Evolutionary conservation across 1,140 invertebrate species (phyloP).

Genomic region (Atta cephalotes): DNA sequence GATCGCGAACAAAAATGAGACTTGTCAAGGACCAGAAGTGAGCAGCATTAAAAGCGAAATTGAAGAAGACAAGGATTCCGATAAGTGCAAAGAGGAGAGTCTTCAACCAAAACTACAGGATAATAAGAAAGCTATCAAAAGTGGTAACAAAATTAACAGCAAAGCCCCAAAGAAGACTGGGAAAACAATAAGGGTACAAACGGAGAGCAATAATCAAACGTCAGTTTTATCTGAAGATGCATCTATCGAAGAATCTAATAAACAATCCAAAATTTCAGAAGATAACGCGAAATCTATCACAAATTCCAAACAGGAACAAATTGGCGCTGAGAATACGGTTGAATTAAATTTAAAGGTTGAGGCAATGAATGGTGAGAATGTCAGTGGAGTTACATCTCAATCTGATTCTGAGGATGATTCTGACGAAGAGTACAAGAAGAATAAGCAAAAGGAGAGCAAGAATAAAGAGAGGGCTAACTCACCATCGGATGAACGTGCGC

Average conservation of each 20-base stretch:
- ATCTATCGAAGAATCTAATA: slow-evolving; percentile 77
- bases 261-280: slow-evolving; percentile 76
- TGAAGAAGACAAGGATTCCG: slow-evolving; percentile 79
- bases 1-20: slow-evolving; percentile 74
- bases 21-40: slow-evolving; percentile 68
- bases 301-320: slow-evolving; percentile 65
- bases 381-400: slow-evolving; percentile 64
- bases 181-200: slow-evolving; percentile 76
- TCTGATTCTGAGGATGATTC: slow-evolving; percentile 77
- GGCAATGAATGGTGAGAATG: slow-evolving; percentile 73
- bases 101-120: slow-evolving; percentile 57
- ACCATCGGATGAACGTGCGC: slow-evolving; percentile 82
- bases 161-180: slow-evolving; percentile 78
- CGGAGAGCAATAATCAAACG: slow-evolving; percentile 76
- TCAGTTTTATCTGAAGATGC: slow-evolving; percentile 78
- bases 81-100: slow-evolving; percentile 80
- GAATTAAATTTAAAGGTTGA: slow-evolving; percentile 82
- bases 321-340: slow-evolving; percentile 67
- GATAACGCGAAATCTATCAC: slow-evolving; percentile 63
- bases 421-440: slow-evolving; percentile 73
- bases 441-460: slow-evolving; percentile 70
- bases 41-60: slow-evolving; percentile 81
- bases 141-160: slow-evolving; percentile 71
- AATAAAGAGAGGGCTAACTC: slow-evolving; percentile 76
- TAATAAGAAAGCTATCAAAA: slow-evolving; percentile 78